These are phyloP conservation scores for Lasaia peninsularis DNA, from an alignment of 1,140 invertebrate species.

Conservation along the genomic window DNA sequence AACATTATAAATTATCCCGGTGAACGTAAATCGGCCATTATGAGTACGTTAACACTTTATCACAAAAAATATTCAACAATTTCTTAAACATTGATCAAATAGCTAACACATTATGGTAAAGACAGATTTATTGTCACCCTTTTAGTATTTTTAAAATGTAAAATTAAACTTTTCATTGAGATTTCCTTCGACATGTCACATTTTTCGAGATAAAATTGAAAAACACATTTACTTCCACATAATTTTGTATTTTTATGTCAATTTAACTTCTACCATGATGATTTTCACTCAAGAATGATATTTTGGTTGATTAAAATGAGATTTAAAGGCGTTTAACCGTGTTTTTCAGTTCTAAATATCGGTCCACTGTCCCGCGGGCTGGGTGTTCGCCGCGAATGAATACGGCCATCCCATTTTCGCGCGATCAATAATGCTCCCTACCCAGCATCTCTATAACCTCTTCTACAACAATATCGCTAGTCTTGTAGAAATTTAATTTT, in stretches of 20 bases:
- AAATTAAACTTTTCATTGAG: neutral
- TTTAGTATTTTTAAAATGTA: neutral
- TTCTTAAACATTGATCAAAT: neutral
- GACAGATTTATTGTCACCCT: neutral
- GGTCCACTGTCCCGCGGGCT: conserved; percentile 64
- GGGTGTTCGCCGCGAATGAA: conserved; percentile 70
- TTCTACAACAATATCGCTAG: conserved; percentile 25
- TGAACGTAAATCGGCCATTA: conserved; percentile 50
- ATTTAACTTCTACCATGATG: conserved; percentile 23
- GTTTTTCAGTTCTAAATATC: conserved; percentile 56
- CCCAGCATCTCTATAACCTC: conserved; percentile 73
- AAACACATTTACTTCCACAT: neutral
- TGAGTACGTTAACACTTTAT: conserved; percentile 2
- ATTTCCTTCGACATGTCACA: conserved; percentile 14
- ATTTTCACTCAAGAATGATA: conserved; percentile 31
- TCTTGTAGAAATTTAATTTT: neutral
- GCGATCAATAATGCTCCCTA: conserved; percentile 78
- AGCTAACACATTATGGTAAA: neutral
- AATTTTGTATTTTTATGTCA: conserved; percentile 20
- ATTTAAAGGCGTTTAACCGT: conserved; percentile 56
- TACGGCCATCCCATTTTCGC: conserved; percentile 73
- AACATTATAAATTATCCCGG: conserved; percentile 47
- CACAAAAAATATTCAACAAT: neutral
- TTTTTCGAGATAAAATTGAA: conserved; percentile 4
- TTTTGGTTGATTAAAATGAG: conserved; percentile 46